Conservation (phyloP, 2,888 invertebrate genomes). For the Myopa testacea region DNA sequence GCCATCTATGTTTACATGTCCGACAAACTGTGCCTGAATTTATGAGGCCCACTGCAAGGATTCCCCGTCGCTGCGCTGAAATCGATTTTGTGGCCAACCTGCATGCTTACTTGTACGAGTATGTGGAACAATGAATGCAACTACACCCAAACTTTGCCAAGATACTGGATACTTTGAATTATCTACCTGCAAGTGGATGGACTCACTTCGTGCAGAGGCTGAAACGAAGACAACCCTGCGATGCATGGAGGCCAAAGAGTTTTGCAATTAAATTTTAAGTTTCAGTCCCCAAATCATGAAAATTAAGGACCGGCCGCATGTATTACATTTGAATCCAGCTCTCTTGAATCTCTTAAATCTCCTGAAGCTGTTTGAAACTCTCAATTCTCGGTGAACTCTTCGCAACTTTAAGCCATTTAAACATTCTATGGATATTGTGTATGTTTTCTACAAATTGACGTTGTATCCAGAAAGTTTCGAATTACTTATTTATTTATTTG, state of each 20-base stretch:
- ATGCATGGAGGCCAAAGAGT: neutral
- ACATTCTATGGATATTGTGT: neutral
- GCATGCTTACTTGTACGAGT: neutral
- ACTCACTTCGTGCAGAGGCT: neutral
- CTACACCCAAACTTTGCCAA: neutral
- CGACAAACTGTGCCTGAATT: constrained; percentile 10
- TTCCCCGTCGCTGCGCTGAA: neutral
- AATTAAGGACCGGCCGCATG: neutral
- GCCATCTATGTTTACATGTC: neutral
- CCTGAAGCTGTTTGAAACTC: too few species aligned
- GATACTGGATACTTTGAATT: constrained; percentile 1
- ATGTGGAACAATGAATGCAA: neutral
- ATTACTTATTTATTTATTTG: neutral
- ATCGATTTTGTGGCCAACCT: constrained; percentile 14
- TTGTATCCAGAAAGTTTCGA: neutral
- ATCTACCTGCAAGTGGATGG: neutral
- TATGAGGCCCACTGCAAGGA: constrained; percentile 1
- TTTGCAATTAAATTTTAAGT: neutral
- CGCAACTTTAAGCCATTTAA: too few species aligned
- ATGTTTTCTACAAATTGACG: neutral
- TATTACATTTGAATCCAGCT: neutral
- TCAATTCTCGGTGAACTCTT: too few species aligned
- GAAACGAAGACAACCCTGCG: too few species aligned
- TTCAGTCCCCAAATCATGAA: neutral
- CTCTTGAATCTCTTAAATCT: too few species aligned